These are phyloP conservation scores for Neria commutata DNA, from an alignment of 2,888 invertebrate species.

Conservation along the genomic window DNA sequence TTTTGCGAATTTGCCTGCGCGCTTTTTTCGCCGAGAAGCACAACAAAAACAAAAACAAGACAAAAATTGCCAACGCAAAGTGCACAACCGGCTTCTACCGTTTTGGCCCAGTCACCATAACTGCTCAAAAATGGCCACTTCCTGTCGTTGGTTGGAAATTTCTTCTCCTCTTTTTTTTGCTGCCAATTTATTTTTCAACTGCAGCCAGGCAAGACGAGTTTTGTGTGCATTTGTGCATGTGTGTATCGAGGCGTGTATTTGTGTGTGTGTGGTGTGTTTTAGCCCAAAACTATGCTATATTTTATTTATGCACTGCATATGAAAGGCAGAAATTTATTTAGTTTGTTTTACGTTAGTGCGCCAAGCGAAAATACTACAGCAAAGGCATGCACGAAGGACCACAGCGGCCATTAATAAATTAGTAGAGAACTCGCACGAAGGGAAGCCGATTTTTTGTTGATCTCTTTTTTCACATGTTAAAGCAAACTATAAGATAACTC, in stretches of 20 bases:
- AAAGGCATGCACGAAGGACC: too few relatives aligned
- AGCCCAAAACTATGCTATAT: slow-evolving; percentile 10
- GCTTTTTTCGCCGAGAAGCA: slow-evolving; percentile 1
- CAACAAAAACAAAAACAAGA: slow-evolving; percentile 1
- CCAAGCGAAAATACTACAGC: neutral
- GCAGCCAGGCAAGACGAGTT: slow-evolving; percentile 46
- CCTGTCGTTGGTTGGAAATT: neutral
- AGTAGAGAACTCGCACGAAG: too few relatives aligned
- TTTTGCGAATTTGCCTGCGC: too few relatives aligned
- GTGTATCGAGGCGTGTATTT: slow-evolving; percentile 34
- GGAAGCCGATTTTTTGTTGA: too few relatives aligned
- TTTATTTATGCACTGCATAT: slow-evolving; percentile 18
- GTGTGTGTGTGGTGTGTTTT: slow-evolving; percentile 15
- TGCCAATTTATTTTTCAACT: slow-evolving; percentile 40
- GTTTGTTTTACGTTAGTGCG: slow-evolving; percentile 10
- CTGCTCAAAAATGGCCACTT: slow-evolving; percentile 11
- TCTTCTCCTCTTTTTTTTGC: too few relatives aligned
- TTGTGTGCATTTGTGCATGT: slow-evolving; percentile 29
- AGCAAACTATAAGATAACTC: too few relatives aligned
- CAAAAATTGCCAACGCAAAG: neutral
- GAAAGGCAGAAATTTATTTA: slow-evolving; percentile 8
- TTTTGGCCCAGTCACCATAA: slow-evolving; percentile 10
- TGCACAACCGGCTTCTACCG: slow-evolving; percentile 16
- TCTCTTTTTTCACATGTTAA: too few relatives aligned
- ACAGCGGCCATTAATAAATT: too few relatives aligned